Evolutionary conservation across 2,797 vertebrate species (phyloP).

Genomic region (Acanthopagrus latus): DNA sequence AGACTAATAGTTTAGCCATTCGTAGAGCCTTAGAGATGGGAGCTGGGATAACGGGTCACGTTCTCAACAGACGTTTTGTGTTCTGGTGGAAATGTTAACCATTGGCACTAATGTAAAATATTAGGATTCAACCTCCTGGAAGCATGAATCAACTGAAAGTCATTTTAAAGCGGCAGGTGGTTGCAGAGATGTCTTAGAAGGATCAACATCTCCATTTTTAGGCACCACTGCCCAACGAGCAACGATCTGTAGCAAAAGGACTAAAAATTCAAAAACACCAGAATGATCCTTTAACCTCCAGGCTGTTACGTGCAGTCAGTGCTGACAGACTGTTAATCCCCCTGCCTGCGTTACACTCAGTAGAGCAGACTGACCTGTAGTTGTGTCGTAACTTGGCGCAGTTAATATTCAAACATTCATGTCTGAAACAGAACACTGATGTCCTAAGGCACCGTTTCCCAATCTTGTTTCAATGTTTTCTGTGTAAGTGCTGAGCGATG

Average conservation of each 20-base stretch:
- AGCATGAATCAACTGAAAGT: no score
- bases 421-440: not conserved
- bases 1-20: not conserved
- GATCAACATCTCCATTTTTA: no score
- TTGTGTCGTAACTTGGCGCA: not conserved
- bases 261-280: slow-evolving; percentile 2
- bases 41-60: not conserved
- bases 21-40: not conserved
- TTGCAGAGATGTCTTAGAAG: no score
- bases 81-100: not conserved
- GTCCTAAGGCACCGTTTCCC: slow-evolving; percentile 37
- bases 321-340: slow-evolving; percentile 26
- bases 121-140: not conserved
- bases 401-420: not conserved
- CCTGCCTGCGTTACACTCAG: slow-evolving; percentile 1
- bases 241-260: not conserved
- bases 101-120: not conserved
- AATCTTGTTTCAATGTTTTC: not conserved
- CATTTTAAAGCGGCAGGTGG: not conserved
- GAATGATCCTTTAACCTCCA: slow-evolving; percentile 48
- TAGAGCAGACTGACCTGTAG: not conserved
- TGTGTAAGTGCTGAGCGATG: not conserved
- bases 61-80: not conserved
- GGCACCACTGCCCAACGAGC: no score
- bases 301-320: slow-evolving; percentile 41